phyloP scores from a whole-genome alignment of 2,888 invertebrate genomes.

The Perizoma affinitatum region DNA sequence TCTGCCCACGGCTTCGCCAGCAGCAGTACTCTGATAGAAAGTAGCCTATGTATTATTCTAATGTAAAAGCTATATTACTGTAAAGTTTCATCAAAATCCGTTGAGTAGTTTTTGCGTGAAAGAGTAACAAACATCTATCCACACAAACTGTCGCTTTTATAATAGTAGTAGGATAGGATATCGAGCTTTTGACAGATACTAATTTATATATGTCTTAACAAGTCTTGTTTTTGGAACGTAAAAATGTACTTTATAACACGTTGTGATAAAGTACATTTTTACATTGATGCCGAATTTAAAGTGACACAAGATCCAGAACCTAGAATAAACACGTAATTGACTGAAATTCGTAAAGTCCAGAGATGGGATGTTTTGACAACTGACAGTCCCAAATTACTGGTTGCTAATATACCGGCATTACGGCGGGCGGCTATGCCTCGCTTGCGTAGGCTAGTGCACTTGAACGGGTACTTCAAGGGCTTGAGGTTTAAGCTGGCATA shows the following conservation, averaged over 20 bases:
- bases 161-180: no score
- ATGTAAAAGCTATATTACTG: no score
- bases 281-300: neutral
- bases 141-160: no score
- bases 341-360: constrained; percentile 15
- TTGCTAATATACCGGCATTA: constrained; percentile 8
- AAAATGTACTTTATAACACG: no score
- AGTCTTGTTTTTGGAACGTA: no score
- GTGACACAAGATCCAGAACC: neutral
- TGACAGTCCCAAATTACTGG: constrained; percentile 17
- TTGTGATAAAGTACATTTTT: neutral
- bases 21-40: no score
- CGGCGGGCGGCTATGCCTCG: constrained; percentile 1
- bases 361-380: constrained; percentile 14
- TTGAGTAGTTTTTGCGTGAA: no score
- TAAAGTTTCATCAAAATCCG: no score
- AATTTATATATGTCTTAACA: no score
- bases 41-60: no score
- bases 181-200: neutral
- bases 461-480: neutral
- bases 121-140: no score
- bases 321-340: constrained; percentile 13
- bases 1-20: no score
- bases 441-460: constrained; percentile 11
- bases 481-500: neutral